Base-by-base conservation (phyloP, 2,113 vertebrate genomes). In the Grammomys dolichurus region DNA sequence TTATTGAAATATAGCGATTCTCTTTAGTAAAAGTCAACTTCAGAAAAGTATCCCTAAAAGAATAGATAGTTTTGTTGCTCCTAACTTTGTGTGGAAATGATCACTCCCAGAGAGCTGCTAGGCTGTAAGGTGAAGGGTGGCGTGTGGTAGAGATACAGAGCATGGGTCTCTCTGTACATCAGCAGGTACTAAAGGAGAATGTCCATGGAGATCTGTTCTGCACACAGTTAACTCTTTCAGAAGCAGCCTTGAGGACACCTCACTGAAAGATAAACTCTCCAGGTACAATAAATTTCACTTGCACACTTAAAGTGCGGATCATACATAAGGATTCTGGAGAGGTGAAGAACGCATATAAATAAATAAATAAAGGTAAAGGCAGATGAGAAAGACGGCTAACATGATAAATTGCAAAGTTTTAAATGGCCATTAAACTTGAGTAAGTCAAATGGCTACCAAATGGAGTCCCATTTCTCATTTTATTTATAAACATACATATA, bases 401-500 rank as follows among this genome's bases (percentile, higher is more conserved):
- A 97, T 96, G 98, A 97, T 94, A 96, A 97, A 98, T 94, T 91
- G 97, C 88, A 73, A 98, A 96, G 95, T 95, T 96, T 97, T 96
- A 98, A 97, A 98, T 97, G 92, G 63, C 91, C 96, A 63, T 97
- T 97, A 98, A 97, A 97, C 94, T 87, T 80, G 92, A 98, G 93
- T 97, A 98, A 97, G 98, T 98, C 92, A 97, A 98, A 96, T 97
- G 89, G 95, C 96, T 97, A 94, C 97, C 98, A 98, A 96, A 95
- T 97, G 95, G 93, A 97, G 96, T 98, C 98, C 94, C 92, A 96
- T 98, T 97, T 96, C 94, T 98, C 96, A 93, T 98, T 97, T 98
- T 98, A 97, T 98, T 98, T 98, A 98, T 98, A 98, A 97, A 93
- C 97, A 95, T 70, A 95, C 7, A 16, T 95, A 95, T 97, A 93